Percentiles rank a stretch among this genome's conserved stretches.
These are phyloP conservation scores for Grus americana DNA, from an alignment of 2,113 vertebrate genomes.

Conservation along the genomic window DNA sequence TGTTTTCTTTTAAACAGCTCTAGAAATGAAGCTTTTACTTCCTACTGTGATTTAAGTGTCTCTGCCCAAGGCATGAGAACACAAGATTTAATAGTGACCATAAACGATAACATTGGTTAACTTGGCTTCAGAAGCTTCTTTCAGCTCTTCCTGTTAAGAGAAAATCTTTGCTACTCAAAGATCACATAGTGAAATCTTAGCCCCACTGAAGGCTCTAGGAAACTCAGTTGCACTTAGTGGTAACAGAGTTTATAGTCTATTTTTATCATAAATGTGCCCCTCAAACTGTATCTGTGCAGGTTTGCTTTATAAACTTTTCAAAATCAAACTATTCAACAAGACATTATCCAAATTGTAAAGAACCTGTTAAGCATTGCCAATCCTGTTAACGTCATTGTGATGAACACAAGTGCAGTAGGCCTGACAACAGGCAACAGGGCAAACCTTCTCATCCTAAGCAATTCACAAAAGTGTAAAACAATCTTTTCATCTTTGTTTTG, in stretches of 20 bases:
- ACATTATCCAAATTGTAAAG: background rate
- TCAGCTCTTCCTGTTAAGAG: background rate
- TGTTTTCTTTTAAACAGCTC: no score
- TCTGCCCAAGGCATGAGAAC: background rate
- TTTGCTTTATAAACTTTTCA: background rate
- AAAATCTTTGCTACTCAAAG: background rate
- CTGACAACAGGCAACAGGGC: background rate
- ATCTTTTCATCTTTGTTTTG: constrained; percentile 13
- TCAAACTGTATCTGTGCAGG: background rate
- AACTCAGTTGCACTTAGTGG: background rate
- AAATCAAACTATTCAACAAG: background rate
- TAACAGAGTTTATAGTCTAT: background rate
- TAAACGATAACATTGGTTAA: background rate
- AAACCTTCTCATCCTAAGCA: background rate
- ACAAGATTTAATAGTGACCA: background rate
- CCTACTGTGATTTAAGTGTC: background rate
- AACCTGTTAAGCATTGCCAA: background rate
- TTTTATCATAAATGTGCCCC: background rate
- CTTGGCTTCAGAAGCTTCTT: background rate
- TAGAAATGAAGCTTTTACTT: background rate
- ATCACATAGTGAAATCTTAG: background rate
- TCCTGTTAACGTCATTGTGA: constrained; percentile 20
- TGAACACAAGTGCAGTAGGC: background rate
- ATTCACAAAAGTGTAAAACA: background rate
- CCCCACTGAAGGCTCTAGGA: background rate